These are phyloP conservation scores for Vidua chalybeata DNA, from an alignment of 2,113 vertebrate species.

Conservation along the genomic window DNA sequence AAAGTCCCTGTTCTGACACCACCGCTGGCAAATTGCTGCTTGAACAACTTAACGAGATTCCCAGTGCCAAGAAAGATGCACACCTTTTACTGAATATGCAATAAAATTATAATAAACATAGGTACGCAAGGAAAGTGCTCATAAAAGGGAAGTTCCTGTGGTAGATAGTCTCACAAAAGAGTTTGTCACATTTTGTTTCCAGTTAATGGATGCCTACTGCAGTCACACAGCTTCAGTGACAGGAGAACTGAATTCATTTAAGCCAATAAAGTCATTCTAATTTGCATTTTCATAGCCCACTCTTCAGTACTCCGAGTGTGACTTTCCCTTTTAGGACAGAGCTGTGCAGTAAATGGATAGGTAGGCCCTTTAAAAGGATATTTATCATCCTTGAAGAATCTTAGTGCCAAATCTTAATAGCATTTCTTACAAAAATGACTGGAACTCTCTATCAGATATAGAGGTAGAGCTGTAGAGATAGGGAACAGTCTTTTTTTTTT, in stretches of 20 bases:
- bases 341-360: constrained; percentile 44
- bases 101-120: constrained; percentile 6
- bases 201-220: neutral
- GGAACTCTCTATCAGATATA: constrained; percentile 68
- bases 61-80: neutral
- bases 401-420: constrained; percentile 73
- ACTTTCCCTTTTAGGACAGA: constrained; percentile 70
- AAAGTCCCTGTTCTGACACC: neutral
- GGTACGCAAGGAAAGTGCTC: neutral
- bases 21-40: neutral
- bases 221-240: neutral
- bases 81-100: neutral
- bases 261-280: constrained; percentile 58
- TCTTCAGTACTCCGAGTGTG: constrained; percentile 46
- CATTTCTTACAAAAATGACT: constrained; percentile 71
- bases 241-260: constrained; percentile 51
- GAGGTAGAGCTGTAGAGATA: constrained; percentile 33
- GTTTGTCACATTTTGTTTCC: constrained; percentile 15
- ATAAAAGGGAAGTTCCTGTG: neutral
- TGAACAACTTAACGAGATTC: neutral
- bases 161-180: neutral
- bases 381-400: constrained; percentile 75
- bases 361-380: constrained; percentile 60
- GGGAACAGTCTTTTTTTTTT: neutral
- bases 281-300: constrained; percentile 74